These are phyloP conservation scores for Drosophila ochracea DNA, from an alignment of 2,888 invertebrate species.

Conservation along the genomic window DNA sequence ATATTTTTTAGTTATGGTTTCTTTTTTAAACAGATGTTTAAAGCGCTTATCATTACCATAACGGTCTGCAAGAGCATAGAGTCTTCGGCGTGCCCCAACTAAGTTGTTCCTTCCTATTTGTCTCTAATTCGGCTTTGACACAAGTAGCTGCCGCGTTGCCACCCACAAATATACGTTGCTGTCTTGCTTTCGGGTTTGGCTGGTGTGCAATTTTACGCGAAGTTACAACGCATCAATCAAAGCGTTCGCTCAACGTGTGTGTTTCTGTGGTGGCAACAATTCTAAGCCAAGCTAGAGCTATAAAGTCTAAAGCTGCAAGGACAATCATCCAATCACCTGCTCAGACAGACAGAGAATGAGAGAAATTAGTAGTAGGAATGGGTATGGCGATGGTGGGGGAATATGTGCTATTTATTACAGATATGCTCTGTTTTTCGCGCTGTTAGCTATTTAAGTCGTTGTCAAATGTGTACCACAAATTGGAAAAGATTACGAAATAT, in stretches of 20 bases:
- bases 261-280: conserved; percentile 25
- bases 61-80: not conserved
- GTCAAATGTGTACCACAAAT: not conserved
- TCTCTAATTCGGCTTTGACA: conserved; percentile 49
- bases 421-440: not conserved
- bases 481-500: not conserved
- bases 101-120: not conserved
- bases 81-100: not conserved
- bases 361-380: no score
- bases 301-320: conserved; percentile 7
- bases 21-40: not conserved
- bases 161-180: not conserved
- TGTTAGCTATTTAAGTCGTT: not conserved
- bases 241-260: conserved; percentile 33
- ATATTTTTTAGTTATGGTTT: not conserved
- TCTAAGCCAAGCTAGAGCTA: conserved; percentile 11
- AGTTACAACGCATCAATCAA: conserved; percentile 76
- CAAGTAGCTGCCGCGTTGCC: conserved; percentile 44
- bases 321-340: conserved; percentile 21
- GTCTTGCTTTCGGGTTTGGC: conserved; percentile 25
- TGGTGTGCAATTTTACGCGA: conserved; percentile 77
- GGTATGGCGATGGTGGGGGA: not conserved
- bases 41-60: not conserved
- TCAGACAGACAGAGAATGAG: not conserved
- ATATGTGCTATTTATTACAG: not conserved